Base-by-base conservation (phyloP, 2,113 vertebrate genomes). In the Pachypanchax playfairii region DNA sequence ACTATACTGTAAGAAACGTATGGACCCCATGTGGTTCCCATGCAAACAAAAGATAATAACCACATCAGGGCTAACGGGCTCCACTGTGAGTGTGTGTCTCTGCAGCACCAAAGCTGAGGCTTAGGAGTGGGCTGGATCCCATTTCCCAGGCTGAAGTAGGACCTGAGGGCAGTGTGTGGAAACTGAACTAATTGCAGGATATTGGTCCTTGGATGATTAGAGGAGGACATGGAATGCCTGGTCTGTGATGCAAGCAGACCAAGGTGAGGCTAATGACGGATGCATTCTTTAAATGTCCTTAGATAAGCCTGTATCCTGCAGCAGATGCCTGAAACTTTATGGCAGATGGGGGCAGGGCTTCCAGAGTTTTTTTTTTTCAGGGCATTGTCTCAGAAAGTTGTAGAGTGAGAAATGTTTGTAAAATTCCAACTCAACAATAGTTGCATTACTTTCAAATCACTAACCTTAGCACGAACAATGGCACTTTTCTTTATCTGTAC, bases 171-270 rank as follows among this genome's bases (percentile, higher is more conserved):
- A 89, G 84, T 73, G 87, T 90, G 91, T 90, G 90, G 92, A 93
- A 95, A 95, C 93, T 92, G 91, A 91, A 93, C 93, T 95, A 95
- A 96, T 95, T 95, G 94, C 93, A 95, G 94, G 95, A 94, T 95
- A 94, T 94, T 93, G 93, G 93, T 93, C 91, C 92, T 95, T 85
- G 88, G 92, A 94, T 95, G 95, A 97, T 95, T 95, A 94, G 92
- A 94, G 90, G 92, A 93, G 90, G 89, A 92, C 93, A 91, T 93
- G 92, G 92, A 92, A 95, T 93, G 93, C 93, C 92, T 91, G 92
- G 92, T 93, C 93, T 94, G 92, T 94, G 94, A 96, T 94, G 94
- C 93, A 95, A 94, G 94, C 94, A 81, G 92, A 86, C 91, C 90
- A 90, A 91, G 91, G 92, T 94, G 93, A 90, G 83, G 82, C 84